Evolutionary conservation across 23 tunicate genomes (phyloP).

Genomic region (Phallusia fumigata): DNA sequence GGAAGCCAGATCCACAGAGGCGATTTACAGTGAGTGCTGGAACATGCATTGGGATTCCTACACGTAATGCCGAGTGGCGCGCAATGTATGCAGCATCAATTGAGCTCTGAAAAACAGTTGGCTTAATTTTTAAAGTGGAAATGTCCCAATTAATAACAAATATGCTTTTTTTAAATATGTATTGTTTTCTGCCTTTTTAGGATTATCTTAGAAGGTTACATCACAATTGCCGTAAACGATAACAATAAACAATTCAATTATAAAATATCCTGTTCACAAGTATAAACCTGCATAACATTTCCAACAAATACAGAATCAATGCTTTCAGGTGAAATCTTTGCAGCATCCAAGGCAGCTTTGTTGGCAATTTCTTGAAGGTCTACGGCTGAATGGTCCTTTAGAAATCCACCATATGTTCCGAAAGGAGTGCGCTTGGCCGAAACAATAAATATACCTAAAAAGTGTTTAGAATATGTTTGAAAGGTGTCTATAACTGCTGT

Average conservation of each 20-base stretch:
- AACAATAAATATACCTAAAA: conserved; percentile 91
- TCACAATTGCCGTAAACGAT: background rate
- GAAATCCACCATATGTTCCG: conserved; percentile 93
- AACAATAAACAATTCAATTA: too few species aligned
- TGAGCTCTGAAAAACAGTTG: conserved; percentile 49
- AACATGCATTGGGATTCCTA: conserved; percentile 61
- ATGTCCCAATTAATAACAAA: background rate
- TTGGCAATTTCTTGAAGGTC: conserved; percentile 93
- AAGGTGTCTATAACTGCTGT: too few species aligned
- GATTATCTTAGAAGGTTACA: background rate
- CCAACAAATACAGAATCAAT: conserved; percentile 96
- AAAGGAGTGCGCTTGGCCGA: conserved; percentile 97
- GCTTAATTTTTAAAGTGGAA: background rate
- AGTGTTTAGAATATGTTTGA: background rate
- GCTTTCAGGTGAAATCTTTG: conserved; percentile 70
- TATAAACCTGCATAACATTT: conserved; percentile 96
- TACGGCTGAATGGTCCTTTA: conserved; percentile 81
- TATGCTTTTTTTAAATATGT: background rate
- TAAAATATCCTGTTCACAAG: too few species aligned
- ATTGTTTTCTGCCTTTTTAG: background rate
- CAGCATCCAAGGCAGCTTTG: conserved; percentile 89
- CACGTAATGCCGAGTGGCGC: conserved; percentile 85
- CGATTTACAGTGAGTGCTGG: conserved; percentile 96
- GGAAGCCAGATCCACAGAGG: conserved; percentile 98
- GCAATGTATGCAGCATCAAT: conserved; percentile 98